Percentiles rank a stretch among this genome's conserved stretches.
Evolutionary conservation across 1,140 invertebrate genomes (phyloP).

Genomic region (Formica exsecta): DNA sequence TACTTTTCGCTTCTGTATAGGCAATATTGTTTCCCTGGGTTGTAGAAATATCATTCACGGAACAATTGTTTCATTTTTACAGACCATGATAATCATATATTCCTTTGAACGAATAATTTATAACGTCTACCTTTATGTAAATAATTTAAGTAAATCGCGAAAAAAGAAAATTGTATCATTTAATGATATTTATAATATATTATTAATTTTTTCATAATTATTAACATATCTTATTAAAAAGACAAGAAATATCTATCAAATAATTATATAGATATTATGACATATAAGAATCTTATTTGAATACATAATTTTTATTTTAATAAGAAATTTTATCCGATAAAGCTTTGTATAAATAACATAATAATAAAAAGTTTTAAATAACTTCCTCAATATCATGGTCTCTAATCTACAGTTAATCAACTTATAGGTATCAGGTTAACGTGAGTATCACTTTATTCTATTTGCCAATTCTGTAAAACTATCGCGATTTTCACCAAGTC

Average conservation of each 20-base stretch:
- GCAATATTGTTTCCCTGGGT: background rate
- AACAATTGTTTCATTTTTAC: background rate
- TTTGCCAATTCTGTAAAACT: constrained; percentile 27
- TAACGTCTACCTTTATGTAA: background rate
- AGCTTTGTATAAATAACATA: background rate
- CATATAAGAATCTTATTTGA: background rate
- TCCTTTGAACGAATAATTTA: background rate
- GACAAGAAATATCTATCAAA: background rate
- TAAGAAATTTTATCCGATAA: background rate
- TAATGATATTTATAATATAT: background rate
- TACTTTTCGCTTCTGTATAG: background rate
- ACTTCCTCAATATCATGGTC: background rate
- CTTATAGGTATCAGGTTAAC: background rate
- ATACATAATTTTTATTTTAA: background rate
- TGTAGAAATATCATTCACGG: background rate
- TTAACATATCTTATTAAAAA: constrained; percentile 15
- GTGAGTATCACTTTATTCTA: background rate
- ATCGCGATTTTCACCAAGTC: constrained; percentile 17
- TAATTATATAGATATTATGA: background rate
- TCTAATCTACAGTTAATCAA: constrained; percentile 25
- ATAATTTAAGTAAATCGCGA: background rate
- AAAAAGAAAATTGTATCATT: background rate
- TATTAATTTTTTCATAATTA: background rate
- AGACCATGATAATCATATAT: background rate
- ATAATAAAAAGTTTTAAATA: background rate